Percentiles rank a stretch among this genome's conserved stretches.
These are phyloP conservation scores for Synanthedon tipuliformis DNA, from an alignment of 2,888 invertebrate genomes.

Conservation along the genomic window DNA sequence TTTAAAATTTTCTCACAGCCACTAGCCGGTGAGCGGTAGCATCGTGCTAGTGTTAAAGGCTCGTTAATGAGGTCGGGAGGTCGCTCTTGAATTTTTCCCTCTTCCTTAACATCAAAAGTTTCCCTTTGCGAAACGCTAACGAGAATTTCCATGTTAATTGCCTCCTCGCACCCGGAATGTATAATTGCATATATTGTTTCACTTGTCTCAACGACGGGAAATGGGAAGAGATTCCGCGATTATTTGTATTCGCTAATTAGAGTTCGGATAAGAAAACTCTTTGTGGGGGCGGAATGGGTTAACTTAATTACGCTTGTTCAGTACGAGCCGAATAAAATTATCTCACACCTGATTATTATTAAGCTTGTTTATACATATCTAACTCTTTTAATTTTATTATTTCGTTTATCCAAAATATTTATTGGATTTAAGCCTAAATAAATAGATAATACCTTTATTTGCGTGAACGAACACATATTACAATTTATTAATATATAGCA, in stretches of 20 bases:
- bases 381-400: too few species aligned
- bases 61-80: conserved; percentile 55
- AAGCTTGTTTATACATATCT: too few species aligned
- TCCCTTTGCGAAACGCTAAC: conserved; percentile 57
- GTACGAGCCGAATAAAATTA: neutral
- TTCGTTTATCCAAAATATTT: too few species aligned
- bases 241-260: conserved; percentile 44
- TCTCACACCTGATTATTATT: too few species aligned
- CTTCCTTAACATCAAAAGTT: conserved; percentile 64
- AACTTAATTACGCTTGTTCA: conserved; percentile 22
- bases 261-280: conserved; percentile 34
- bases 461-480: too few species aligned
- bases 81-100: conserved; percentile 50
- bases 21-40: conserved; percentile 26
- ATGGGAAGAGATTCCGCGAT: conserved; percentile 39
- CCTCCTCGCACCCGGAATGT: conserved; percentile 49
- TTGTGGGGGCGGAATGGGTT: conserved; percentile 22
- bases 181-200: conserved; percentile 63
- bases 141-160: conserved; percentile 65
- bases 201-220: conserved; percentile 35
- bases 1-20: conserved; percentile 25
- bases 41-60: conserved; percentile 46
- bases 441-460: too few species aligned
- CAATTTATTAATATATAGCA: too few species aligned
- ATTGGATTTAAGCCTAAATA: too few species aligned